phyloP scores from a whole-genome alignment of 2,888 invertebrate species.

The Clitarchus hookeri region DNA sequence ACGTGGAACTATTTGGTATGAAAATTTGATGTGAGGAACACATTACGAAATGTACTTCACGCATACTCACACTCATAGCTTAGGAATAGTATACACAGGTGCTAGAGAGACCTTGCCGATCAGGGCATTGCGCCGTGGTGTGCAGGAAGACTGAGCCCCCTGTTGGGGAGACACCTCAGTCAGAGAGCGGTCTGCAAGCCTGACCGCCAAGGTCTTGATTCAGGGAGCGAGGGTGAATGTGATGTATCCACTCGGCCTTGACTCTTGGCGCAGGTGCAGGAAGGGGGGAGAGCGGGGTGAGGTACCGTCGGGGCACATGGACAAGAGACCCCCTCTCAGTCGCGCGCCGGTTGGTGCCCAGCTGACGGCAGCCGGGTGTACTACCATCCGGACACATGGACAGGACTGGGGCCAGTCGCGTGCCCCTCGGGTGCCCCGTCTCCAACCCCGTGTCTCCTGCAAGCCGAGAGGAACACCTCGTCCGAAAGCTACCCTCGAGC shows the following conservation, averaged over 20 bases:
- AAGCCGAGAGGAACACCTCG: not conserved
- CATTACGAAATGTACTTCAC: not conserved
- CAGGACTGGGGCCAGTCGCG: not conserved
- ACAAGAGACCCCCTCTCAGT: not conserved
- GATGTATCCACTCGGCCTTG: not conserved
- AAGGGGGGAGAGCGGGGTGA: not conserved
- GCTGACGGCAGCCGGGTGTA: no score
- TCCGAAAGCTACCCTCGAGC: not conserved
- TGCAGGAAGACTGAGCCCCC: no score
- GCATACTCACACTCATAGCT: conserved; percentile 9
- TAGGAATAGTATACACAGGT: conserved; percentile 14
- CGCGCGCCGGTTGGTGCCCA: no score
- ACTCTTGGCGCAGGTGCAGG: no score
- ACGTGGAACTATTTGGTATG: not conserved
- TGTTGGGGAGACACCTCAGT: no score
- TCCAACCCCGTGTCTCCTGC: not conserved
- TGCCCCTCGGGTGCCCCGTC: not conserved
- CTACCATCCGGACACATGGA: not conserved
- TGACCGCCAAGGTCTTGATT: no score
- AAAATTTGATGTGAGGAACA: not conserved
- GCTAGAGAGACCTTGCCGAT: not conserved
- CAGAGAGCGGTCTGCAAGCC: no score
- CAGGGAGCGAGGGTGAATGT: not conserved
- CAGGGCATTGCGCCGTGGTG: no score
- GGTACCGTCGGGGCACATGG: not conserved